A percentile compares a stretch with the other conserved stretches of the same genome.
Conservation (phyloP, 2,888 invertebrate genomes). For the Ochropacha duplaris region DNA sequence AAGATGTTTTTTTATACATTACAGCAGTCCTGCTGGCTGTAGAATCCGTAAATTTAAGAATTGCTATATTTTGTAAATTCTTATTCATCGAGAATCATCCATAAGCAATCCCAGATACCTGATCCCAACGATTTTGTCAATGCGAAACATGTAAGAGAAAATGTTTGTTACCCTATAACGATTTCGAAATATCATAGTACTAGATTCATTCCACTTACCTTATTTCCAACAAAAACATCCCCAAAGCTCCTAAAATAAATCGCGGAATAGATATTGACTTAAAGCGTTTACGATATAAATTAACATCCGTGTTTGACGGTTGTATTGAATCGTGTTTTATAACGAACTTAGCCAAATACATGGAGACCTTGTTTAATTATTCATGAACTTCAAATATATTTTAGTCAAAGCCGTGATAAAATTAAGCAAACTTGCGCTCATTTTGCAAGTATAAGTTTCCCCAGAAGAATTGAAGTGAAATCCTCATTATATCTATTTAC, state of each 20-base stretch:
- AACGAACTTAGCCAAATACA: background rate
- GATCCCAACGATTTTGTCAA: no score
- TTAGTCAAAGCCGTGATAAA: background rate
- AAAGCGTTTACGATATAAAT: background rate
- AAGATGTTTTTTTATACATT: background rate
- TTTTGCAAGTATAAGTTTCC: background rate
- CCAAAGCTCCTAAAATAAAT: background rate
- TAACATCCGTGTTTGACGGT: background rate
- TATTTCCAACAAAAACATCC: background rate
- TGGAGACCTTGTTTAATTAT: background rate
- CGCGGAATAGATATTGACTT: background rate
- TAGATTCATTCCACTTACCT: no score
- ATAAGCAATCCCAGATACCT: background rate
- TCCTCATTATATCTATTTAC: background rate
- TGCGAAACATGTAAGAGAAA: no score
- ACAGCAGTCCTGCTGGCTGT: background rate
- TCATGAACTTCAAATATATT: background rate
- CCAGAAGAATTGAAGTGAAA: background rate
- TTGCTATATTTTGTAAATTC: background rate
- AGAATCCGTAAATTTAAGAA: background rate
- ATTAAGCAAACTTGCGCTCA: background rate
- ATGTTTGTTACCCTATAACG: no score
- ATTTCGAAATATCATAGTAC: no score
- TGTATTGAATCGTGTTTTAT: background rate
- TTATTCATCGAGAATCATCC: background rate